Evolutionary conservation across 2,113 vertebrate species (phyloP).

Genomic region (Chunga burmeisteri): DNA sequence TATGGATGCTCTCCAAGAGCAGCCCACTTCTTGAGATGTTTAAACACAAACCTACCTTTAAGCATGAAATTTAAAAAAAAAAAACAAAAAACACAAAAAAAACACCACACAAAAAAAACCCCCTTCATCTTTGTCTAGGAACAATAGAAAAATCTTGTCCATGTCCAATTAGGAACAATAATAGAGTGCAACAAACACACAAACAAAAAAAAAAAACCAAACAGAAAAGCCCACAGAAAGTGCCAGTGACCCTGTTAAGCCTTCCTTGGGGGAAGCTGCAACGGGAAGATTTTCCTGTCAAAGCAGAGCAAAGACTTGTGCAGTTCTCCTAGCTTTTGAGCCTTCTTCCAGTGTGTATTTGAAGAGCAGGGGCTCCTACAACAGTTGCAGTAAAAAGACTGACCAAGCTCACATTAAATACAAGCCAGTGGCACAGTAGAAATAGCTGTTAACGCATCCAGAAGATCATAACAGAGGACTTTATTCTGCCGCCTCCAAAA

Average conservation of each 20-base stretch:
- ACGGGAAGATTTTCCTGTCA: not conserved
- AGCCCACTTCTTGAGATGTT: not conserved
- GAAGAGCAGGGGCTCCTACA: not conserved
- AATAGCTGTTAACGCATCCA: not conserved
- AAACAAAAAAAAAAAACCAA: not conserved
- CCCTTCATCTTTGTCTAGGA: not conserved
- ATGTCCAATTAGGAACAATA: not conserved
- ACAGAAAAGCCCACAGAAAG: not conserved
- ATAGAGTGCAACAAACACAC: not conserved
- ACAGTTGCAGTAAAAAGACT: not conserved
- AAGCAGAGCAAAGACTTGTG: not conserved
- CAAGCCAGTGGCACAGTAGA: not conserved
- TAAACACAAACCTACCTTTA: not conserved
- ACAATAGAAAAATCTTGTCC: conserved; percentile 1
- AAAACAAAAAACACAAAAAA: not conserved
- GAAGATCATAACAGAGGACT: not conserved
- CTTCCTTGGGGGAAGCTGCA: not conserved
- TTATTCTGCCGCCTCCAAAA: not conserved
- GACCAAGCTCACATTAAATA: not conserved
- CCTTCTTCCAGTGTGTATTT: not conserved
- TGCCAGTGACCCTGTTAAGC: not conserved
- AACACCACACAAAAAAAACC: not conserved
- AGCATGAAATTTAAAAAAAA: not conserved
- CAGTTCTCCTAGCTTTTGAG: not conserved
- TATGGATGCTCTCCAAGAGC: not conserved